Conservation (phyloP, 2,888 invertebrate genomes). For the Epinotia ramella region DNA sequence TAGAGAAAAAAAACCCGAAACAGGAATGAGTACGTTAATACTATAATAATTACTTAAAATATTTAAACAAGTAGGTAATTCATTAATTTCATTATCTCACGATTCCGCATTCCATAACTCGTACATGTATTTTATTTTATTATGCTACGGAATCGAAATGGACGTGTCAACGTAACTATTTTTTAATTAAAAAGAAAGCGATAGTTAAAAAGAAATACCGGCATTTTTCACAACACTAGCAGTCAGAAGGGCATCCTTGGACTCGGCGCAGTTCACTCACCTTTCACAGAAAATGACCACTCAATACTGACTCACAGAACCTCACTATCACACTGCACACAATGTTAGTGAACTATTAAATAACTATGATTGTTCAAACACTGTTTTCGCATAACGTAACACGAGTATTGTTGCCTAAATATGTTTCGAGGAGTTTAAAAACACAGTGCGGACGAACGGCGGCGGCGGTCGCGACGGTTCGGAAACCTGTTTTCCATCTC, state of each 20-base stretch:
- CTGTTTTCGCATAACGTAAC: slow-evolving; percentile 63
- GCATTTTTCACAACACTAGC: slow-evolving; percentile 42
- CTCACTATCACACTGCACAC: slow-evolving; percentile 50
- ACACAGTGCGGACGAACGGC: slow-evolving; percentile 62
- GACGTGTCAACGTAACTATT: neutral
- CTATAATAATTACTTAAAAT: slow-evolving; percentile 1
- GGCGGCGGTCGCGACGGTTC: slow-evolving; percentile 63
- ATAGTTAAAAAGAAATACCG: slow-evolving; percentile 33
- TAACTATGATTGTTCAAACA: slow-evolving; percentile 60
- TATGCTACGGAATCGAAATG: neutral
- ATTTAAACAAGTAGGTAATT: neutral
- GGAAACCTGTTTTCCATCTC: slow-evolving; percentile 74
- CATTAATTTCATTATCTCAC: neutral
- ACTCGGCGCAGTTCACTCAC: slow-evolving; percentile 73
- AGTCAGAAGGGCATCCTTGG: slow-evolving; percentile 61
- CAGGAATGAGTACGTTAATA: neutral
- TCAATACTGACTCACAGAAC: slow-evolving; percentile 62
- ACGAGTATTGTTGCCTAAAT: slow-evolving; percentile 71
- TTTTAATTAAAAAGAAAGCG: slow-evolving; percentile 20
- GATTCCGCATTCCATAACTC: slow-evolving; percentile 1
- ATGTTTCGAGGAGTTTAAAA: slow-evolving; percentile 66
- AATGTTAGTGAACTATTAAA: slow-evolving; percentile 47
- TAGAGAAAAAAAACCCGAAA: neutral
- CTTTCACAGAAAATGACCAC: slow-evolving; percentile 58
- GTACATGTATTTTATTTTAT: neutral